phyloP scores from a whole-genome alignment of 2,113 vertebrate genomes.

The Rhinogobius similis region DNA sequence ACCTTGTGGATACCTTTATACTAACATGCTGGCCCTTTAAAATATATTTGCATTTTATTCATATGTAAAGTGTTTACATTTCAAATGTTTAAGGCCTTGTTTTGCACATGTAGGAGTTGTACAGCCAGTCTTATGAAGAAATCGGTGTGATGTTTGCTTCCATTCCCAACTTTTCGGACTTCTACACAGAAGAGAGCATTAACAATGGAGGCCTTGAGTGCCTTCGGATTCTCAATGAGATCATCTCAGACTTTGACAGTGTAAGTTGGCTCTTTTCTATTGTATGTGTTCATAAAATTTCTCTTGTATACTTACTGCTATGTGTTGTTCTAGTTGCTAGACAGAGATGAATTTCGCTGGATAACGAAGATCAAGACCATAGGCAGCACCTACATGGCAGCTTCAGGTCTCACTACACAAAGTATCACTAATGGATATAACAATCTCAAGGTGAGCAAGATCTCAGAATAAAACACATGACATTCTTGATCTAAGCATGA shows the following conservation, averaged over 20 bases:
- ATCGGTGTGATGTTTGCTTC: constrained; percentile 97
- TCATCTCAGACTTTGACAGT: constrained; percentile 95
- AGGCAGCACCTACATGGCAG: constrained; percentile 97
- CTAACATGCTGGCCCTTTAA: not conserved
- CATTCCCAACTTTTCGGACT: constrained; percentile 95
- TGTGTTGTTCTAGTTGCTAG: constrained; percentile 81
- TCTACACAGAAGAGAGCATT: constrained; percentile 96
- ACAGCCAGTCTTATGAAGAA: constrained; percentile 93
- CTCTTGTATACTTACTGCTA: not conserved
- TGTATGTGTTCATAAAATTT: not conserved
- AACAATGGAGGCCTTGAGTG: constrained; percentile 96
- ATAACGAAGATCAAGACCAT: constrained; percentile 99
- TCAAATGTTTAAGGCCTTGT: not conserved
- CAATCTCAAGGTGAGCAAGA: constrained; percentile 74
- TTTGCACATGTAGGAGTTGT: constrained; percentile 83
- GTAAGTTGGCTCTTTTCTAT: constrained; percentile 72
- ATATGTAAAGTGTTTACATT: not conserved
- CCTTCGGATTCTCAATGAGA: constrained; percentile 95
- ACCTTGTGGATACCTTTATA: constrained; percentile 40
- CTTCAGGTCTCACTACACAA: constrained; percentile 88
- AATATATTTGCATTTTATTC: not conserved
- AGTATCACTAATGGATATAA: constrained; percentile 78
- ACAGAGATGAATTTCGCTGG: constrained; percentile 87
- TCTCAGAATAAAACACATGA: not conserved
- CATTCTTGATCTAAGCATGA: not conserved